Conservation (phyloP, 2,797 vertebrate genomes). For the Bradypodion ventrale region DNA sequence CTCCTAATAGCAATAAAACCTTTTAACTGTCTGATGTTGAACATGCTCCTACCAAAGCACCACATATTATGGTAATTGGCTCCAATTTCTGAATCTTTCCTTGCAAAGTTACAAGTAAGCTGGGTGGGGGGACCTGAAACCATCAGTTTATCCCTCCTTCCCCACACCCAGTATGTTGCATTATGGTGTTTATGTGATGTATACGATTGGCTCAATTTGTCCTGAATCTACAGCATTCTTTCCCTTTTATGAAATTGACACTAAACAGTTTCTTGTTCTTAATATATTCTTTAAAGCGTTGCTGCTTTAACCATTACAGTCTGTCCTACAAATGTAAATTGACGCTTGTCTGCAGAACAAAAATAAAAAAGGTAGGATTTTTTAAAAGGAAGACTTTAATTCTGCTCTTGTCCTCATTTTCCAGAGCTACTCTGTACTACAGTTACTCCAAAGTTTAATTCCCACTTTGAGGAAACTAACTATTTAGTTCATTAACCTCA, state of each 20-base stretch:
- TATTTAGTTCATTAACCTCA: not conserved
- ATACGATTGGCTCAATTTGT: slow-evolving; percentile 35
- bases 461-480: not conserved
- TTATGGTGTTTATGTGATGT: slow-evolving; percentile 23
- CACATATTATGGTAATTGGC: slow-evolving; percentile 82
- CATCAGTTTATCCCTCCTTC: slow-evolving; percentile 47
- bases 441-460: not conserved
- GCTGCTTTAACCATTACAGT: slow-evolving; percentile 43
- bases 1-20: slow-evolving; percentile 85
- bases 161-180: not conserved
- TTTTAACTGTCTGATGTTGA: slow-evolving; percentile 84
- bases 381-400: not conserved
- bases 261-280: slow-evolving; percentile 42
- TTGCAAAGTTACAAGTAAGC: slow-evolving; percentile 75
- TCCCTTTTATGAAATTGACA: slow-evolving; percentile 32
- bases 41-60: slow-evolving; percentile 79
- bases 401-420: not conserved
- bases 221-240: slow-evolving; percentile 30
- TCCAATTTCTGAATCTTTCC: slow-evolving; percentile 78
- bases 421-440: too few species aligned
- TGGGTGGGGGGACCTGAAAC: slow-evolving; percentile 62
- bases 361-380: not conserved
- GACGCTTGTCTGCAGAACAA: not conserved
- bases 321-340: not conserved
- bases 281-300: slow-evolving; percentile 45